Conservation (phyloP, 2,888 invertebrate genomes). For the Megalurothrips usitatus region DNA sequence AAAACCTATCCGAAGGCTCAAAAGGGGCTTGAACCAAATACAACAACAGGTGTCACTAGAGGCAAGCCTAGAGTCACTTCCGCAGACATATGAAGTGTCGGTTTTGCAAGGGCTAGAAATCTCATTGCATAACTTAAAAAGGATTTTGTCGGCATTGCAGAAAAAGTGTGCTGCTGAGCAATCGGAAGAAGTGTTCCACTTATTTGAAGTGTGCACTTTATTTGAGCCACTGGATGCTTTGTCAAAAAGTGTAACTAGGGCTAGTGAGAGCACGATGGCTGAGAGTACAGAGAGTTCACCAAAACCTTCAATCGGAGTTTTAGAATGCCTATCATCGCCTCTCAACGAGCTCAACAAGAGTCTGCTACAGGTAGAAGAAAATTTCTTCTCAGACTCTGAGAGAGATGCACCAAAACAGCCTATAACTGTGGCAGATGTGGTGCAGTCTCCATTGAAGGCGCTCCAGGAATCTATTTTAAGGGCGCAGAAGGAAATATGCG, state of each 20-base stretch:
- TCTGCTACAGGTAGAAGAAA: neutral
- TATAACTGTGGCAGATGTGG: neutral
- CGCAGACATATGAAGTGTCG: neutral
- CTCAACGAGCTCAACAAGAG: neutral
- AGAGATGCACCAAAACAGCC: neutral
- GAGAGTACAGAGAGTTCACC: neutral
- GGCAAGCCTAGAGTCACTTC: neutral
- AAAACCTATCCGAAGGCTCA: neutral
- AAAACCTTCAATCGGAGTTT: neutral
- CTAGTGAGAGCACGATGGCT: neutral
- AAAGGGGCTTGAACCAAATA: neutral
- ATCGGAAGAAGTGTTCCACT: neutral
- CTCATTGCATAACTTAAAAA: neutral
- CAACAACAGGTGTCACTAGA: neutral
- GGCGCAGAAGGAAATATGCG: neutral
- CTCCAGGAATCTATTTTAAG: neutral
- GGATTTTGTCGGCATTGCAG: neutral
- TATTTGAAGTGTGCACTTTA: neutral
- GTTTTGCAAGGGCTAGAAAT: constrained; percentile 4
- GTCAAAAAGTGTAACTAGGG: neutral
- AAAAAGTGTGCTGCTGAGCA: neutral
- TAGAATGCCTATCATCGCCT: neutral
- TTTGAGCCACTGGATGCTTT: neutral
- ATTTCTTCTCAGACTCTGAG: neutral
- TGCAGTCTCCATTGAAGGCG: neutral